Evolutionary conservation across 1,140 invertebrate species (phyloP).

Genomic region (Brachionus paranguensis): DNA sequence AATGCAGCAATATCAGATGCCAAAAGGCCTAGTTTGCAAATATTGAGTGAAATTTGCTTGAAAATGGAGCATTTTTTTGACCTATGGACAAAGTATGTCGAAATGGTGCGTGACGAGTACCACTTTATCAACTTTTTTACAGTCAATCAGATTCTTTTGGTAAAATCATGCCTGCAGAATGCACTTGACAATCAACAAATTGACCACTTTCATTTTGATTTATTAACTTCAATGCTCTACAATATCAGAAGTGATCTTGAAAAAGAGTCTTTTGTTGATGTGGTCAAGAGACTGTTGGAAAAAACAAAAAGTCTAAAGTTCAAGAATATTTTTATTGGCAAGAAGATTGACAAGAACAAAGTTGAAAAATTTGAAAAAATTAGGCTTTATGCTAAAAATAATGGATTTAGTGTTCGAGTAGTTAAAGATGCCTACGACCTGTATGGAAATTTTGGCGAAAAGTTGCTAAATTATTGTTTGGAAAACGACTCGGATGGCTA

Average conservation of each 20-base stretch:
- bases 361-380: background rate
- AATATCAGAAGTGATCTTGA: background rate
- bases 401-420: background rate
- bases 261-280: background rate
- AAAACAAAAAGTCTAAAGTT: background rate
- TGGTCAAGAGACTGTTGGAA: background rate
- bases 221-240: background rate
- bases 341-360: background rate
- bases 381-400: background rate
- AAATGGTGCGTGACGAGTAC: background rate
- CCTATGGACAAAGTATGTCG: background rate
- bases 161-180: background rate
- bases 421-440: background rate
- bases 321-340: background rate
- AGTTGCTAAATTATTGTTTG: background rate
- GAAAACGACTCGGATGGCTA: background rate
- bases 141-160: background rate
- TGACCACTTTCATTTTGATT: background rate
- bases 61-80: background rate
- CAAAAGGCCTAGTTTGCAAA: background rate
- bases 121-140: conserved; percentile 6
- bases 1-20: background rate
- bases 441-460: background rate
- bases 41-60: background rate
- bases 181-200: background rate